phyloP scores from a whole-genome alignment of 2,797 vertebrate genomes.

The Botia almorhae region DNA sequence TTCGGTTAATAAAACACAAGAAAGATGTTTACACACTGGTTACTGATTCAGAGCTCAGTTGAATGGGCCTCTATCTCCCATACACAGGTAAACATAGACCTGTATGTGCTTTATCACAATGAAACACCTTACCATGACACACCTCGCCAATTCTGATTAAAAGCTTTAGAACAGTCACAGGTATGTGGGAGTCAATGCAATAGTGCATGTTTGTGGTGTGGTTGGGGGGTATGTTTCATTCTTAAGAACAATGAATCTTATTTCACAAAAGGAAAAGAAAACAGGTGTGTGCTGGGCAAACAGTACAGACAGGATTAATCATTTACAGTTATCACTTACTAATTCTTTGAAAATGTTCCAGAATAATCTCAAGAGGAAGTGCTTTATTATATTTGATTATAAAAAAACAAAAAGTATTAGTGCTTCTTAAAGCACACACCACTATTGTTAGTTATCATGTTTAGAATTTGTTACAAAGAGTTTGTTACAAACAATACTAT shows the following conservation, averaged over 20 bases:
- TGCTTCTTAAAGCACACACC: neutral
- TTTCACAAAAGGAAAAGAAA: constrained; percentile 39
- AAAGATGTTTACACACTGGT: constrained; percentile 62
- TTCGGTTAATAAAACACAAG: constrained; percentile 59
- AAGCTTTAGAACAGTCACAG: constrained; percentile 42
- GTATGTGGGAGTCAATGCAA: constrained; percentile 34
- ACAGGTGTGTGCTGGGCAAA: constrained; percentile 35
- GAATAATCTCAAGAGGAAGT: neutral
- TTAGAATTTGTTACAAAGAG: neutral
- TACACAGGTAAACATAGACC: constrained; percentile 60
- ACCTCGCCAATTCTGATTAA: constrained; percentile 54
- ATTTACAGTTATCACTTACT: constrained; percentile 32
- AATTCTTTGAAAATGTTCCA: neutral
- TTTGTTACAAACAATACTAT: neutral
- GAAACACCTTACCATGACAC: constrained; percentile 52
- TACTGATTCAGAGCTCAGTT: constrained; percentile 61
- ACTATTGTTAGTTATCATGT: neutral
- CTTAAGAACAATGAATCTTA: constrained; percentile 53
- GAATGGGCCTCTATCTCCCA: constrained; percentile 55
- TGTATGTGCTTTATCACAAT: constrained; percentile 55
- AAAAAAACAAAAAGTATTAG: neutral
- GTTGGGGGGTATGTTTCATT: constrained; percentile 37
- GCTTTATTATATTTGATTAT: no score
- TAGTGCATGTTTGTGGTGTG: constrained; percentile 22
- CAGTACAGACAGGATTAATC: constrained; percentile 31